A percentile compares a stretch with the other conserved stretches of the same genome.
Conservation (phyloP, 2,113 vertebrate species). For the Aix galericulata region DNA sequence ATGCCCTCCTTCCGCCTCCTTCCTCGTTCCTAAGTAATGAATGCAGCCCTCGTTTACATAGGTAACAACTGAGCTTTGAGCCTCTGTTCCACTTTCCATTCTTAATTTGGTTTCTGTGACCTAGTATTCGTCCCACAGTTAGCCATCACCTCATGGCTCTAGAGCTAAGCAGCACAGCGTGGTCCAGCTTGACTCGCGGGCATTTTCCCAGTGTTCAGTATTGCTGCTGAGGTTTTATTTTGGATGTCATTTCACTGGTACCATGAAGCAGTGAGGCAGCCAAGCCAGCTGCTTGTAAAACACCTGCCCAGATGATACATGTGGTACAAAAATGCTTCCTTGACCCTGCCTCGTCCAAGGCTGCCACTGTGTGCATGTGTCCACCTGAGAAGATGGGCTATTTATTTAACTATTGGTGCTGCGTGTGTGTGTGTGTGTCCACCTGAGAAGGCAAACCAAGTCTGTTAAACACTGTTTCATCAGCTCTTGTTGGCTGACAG, state of each 20-base stretch:
- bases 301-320: background rate
- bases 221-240: background rate
- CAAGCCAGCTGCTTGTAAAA: background rate
- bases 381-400: background rate
- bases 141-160: background rate
- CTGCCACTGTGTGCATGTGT: background rate
- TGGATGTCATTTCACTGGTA: background rate
- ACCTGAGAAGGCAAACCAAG: background rate
- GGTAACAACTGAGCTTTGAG: background rate
- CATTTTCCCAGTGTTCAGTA: background rate
- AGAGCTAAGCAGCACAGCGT: background rate
- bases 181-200: background rate
- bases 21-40: slow-evolving; percentile 37
- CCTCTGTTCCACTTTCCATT: slow-evolving; percentile 11
- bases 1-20: background rate
- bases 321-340: background rate
- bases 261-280: background rate
- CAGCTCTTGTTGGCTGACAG: background rate
- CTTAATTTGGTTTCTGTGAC: slow-evolving; percentile 58
- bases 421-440: slow-evolving; percentile 6
- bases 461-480: slow-evolving; percentile 29
- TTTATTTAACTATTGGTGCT: slow-evolving; percentile 7
- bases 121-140: background rate
- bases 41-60: slow-evolving; percentile 14
- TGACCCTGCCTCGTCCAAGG: background rate